Base-by-base conservation (phyloP, 1,140 invertebrate genomes). In the Lutraria rhynchaena region DNA sequence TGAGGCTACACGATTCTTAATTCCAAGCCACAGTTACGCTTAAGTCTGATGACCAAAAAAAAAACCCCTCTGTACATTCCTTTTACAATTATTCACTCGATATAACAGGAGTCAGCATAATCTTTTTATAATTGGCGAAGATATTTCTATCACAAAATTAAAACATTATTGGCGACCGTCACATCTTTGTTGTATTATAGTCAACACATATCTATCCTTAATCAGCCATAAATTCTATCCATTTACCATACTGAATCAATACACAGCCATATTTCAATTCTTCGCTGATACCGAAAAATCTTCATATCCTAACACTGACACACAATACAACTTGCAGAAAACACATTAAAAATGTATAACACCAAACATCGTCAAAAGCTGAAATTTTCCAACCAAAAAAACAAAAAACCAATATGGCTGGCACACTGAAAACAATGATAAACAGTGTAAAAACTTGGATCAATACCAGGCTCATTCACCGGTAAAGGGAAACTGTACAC, bases 371-470 rank as follows among this genome's bases (percentile, higher is more conserved):
- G 33, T 9, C 37, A 65, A 41, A 65, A 65, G 61, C 61, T 65
- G 13, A 65, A 65, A 65, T 41, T 44, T 65, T 46, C 15, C 15
- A 37, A 46, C 35, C 41, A 65, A 65, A 65, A 65, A 51, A 31
- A 33, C 44, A 4, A 37, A 70, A 70, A 70, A 70, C 67, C 67
- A 70, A 70, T 70, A 70, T 70, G 67, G 67, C 67, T 70, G 67
- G 29, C 67, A 19, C 51, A 70, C 35, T 46, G 61, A 65, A 65
- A 65, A 65, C 41, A 53, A 53, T 51, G 29, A 51, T 29, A 51
- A 51, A 70, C 44, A 70, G 27, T 7, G 33, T 5, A 7, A 51
- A 55, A 70, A 53, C 53, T 51, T 29, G 46, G 67, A 70, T 55
- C 67, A 70, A 70, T 70, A 53, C 1, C 29, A 15, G 29, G 46